Conservation (phyloP, 2,888 invertebrate species). For the Catocala nupta region DNA sequence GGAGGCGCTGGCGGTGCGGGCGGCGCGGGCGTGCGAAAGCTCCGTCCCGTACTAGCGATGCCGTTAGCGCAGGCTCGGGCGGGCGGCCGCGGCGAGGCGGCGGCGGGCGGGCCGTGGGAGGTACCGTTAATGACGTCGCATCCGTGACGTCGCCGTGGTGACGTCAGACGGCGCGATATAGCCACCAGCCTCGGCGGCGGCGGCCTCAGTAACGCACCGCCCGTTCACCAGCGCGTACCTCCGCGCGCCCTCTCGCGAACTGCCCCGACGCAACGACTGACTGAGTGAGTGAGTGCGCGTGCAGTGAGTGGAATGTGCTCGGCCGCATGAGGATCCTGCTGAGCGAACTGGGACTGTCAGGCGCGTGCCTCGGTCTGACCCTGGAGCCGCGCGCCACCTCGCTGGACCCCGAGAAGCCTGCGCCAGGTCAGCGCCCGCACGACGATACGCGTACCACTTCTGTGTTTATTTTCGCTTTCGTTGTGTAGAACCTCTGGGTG, state of each 20-base stretch:
- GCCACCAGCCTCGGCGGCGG: slow-evolving; percentile 85
- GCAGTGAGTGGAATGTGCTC: slow-evolving; percentile 86
- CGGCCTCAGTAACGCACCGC: slow-evolving; percentile 87
- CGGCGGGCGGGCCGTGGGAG: slow-evolving; percentile 86
- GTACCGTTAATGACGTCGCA: slow-evolving; percentile 86
- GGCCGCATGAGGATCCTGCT: slow-evolving; percentile 88
- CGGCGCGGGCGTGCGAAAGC: slow-evolving; percentile 78
- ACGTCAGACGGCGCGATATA: slow-evolving; percentile 87
- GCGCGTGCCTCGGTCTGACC: slow-evolving; percentile 86
- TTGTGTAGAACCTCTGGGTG: slow-evolving; percentile 86
- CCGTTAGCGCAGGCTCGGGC: slow-evolving; percentile 87
- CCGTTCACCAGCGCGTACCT: slow-evolving; percentile 83
- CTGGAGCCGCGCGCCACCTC: slow-evolving; percentile 84
- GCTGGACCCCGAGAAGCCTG: slow-evolving; percentile 83
- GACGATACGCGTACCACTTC: slow-evolving; percentile 79
- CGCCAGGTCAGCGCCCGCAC: slow-evolving; percentile 87
- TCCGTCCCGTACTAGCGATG: slow-evolving; percentile 82
- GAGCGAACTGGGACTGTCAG: slow-evolving; percentile 86
- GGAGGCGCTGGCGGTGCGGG: slow-evolving; percentile 55
- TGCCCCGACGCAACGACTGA: slow-evolving; percentile 69
- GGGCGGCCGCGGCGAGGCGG: slow-evolving; percentile 75
- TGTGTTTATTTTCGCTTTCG: slow-evolving; percentile 87
- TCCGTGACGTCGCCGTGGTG: slow-evolving; percentile 80
- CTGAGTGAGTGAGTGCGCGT: slow-evolving; percentile 85
- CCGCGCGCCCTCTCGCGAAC: slow-evolving; percentile 76